These are phyloP conservation scores for Aramus guarauna DNA, from an alignment of 2,113 vertebrate genomes.

Conservation along the genomic window DNA sequence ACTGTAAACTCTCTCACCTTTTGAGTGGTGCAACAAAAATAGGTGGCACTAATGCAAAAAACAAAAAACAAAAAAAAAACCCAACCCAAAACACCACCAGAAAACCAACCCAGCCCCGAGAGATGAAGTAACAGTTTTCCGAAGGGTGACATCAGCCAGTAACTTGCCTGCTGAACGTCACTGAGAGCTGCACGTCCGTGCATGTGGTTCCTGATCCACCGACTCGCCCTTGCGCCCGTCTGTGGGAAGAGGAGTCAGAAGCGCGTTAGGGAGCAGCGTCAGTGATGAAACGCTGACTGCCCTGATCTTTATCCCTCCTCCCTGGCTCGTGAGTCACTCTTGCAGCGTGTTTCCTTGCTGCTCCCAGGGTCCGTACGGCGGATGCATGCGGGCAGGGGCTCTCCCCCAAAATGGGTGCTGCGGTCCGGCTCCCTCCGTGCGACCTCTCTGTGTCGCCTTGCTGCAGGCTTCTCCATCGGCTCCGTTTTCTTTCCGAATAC, in stretches of 20 bases:
- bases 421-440: background rate
- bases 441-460: background rate
- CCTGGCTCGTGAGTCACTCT: background rate
- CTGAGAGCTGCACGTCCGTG: background rate
- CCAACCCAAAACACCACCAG: background rate
- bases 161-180: background rate
- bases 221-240: accelerated
- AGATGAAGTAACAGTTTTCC: background rate
- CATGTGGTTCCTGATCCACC: background rate
- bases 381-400: background rate
- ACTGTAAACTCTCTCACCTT: background rate
- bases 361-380: background rate
- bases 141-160: background rate
- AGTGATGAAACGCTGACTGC: background rate
- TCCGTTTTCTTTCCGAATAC: accelerated
- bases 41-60: background rate
- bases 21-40: background rate
- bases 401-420: accelerated
- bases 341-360: accelerated
- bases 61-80: background rate
- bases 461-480: background rate
- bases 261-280: accelerated
- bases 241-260: background rate
- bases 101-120: background rate
- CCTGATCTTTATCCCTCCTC: background rate